These are phyloP conservation scores for Rhineura floridana DNA, from an alignment of 2,113 vertebrate species.

Conservation along the genomic window DNA sequence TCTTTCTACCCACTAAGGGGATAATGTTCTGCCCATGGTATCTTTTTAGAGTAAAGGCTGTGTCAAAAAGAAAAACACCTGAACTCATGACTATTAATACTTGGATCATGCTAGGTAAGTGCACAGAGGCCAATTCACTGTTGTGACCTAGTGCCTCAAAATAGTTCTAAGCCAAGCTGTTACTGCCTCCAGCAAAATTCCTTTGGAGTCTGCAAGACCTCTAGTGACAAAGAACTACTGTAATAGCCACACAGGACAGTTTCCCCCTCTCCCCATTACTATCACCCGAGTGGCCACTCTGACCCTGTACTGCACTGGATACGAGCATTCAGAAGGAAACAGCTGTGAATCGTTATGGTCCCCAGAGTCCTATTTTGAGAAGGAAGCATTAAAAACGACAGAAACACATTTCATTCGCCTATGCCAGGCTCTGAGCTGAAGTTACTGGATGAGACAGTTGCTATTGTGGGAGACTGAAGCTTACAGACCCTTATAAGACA, in stretches of 20 bases:
- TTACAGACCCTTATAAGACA: background rate
- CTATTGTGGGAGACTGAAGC: background rate
- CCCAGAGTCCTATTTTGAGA: background rate
- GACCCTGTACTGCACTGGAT: background rate
- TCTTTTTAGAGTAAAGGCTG: conserved; percentile 15
- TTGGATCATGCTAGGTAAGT: conserved; percentile 40
- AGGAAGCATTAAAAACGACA: background rate
- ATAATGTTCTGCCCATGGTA: background rate
- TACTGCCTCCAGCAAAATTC: background rate
- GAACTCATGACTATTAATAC: conserved; percentile 49
- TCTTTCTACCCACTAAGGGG: conserved; percentile 47
- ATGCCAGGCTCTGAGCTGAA: background rate
- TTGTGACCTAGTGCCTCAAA: conserved; percentile 19
- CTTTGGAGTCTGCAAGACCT: conserved; percentile 5
- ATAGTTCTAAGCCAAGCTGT: conserved; percentile 12
- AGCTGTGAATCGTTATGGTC: background rate
- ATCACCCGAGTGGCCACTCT: background rate
- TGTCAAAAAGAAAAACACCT: conserved; percentile 20
- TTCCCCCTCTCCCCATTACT: background rate
- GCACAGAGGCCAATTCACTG: background rate
- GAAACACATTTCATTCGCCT: background rate
- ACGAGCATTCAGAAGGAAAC: background rate
- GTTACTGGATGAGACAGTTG: background rate
- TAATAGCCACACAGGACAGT: background rate
- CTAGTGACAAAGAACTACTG: conserved; percentile 11